phyloP scores from a whole-genome alignment of 2,797 vertebrate species.

The Triplophysa yarkandensis region DNA sequence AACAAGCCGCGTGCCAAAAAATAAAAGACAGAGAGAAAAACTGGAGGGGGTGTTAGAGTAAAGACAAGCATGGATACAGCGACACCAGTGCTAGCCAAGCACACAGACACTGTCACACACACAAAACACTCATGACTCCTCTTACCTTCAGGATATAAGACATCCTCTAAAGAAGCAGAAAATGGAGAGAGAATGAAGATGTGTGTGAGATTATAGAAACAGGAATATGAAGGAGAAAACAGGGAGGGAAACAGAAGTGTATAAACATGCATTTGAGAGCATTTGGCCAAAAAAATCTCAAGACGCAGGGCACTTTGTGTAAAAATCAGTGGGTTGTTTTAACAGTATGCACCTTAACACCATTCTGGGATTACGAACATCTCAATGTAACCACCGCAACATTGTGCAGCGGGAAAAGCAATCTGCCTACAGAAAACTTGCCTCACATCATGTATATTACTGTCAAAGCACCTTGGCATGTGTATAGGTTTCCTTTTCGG shows the following conservation, averaged over 20 bases:
- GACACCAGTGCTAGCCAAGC: constrained; percentile 61
- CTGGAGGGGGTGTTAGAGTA: constrained; percentile 4
- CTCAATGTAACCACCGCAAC: constrained; percentile 4
- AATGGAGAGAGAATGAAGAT: constrained; percentile 85
- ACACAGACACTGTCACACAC: constrained; percentile 44
- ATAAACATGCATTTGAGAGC: constrained; percentile 52
- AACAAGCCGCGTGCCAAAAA: constrained; percentile 57
- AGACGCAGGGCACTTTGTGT: neutral
- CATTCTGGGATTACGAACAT: constrained; percentile 6
- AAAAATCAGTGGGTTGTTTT: neutral
- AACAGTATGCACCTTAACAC: neutral
- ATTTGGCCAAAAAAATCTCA: neutral
- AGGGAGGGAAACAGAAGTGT: constrained; percentile 53
- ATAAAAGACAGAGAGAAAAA: constrained; percentile 11
- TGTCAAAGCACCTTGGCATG: neutral
- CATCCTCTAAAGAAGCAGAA: constrained; percentile 95
- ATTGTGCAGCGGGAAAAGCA: constrained; percentile 22
- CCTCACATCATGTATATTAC: neutral
- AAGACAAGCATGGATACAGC: constrained; percentile 25
- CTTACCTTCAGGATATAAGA: constrained; percentile 99
- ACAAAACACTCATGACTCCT: constrained; percentile 73
- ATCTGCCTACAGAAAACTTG: neutral
- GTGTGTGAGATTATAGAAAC: constrained; percentile 70
- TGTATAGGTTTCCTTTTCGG: constrained; percentile 24
- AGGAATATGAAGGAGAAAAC: constrained; percentile 67